These are phyloP conservation scores for Acrossocheilus wenchowensis DNA, from an alignment of 2,797 vertebrate genomes.

Conservation along the genomic window DNA sequence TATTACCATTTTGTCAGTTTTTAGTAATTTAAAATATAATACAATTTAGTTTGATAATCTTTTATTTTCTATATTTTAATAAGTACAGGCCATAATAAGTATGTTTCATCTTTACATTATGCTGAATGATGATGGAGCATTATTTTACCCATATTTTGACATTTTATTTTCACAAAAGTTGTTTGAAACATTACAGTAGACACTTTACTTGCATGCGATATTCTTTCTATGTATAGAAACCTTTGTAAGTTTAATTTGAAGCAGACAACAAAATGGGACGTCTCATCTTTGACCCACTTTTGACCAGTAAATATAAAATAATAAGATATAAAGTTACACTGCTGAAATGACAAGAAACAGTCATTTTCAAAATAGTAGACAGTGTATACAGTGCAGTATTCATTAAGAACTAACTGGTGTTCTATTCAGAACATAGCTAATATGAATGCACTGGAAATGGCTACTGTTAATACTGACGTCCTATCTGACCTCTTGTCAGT, in stretches of 20 bases:
- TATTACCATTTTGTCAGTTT: too few relatives aligned
- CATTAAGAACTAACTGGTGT: not conserved
- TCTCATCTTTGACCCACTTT: not conserved
- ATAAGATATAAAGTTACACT: not conserved
- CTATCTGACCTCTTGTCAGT: slow-evolving; percentile 39
- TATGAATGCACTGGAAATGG: slow-evolving; percentile 27
- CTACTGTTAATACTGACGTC: slow-evolving; percentile 15
- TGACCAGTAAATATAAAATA: not conserved
- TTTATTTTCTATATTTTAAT: not conserved
- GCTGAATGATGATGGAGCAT: too few relatives aligned
- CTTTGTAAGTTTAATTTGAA: too few relatives aligned
- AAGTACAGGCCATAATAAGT: not conserved
- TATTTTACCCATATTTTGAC: too few relatives aligned
- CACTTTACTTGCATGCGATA: too few relatives aligned
- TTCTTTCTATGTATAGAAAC: too few relatives aligned
- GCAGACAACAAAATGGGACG: too few relatives aligned
- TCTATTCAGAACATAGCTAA: not conserved
- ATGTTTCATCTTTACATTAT: not conserved
- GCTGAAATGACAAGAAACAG: not conserved
- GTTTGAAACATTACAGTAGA: not conserved
- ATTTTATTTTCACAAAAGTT: not conserved
- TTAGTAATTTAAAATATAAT: too few relatives aligned
- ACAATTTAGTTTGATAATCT: too few relatives aligned
- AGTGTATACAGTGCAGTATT: too few relatives aligned
- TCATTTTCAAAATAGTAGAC: not conserved